Percentiles rank a stretch among this genome's conserved stretches.
These are phyloP conservation scores for Aporophyla lueneburgensis DNA, from an alignment of 2,888 invertebrate species.

Conservation along the genomic window DNA sequence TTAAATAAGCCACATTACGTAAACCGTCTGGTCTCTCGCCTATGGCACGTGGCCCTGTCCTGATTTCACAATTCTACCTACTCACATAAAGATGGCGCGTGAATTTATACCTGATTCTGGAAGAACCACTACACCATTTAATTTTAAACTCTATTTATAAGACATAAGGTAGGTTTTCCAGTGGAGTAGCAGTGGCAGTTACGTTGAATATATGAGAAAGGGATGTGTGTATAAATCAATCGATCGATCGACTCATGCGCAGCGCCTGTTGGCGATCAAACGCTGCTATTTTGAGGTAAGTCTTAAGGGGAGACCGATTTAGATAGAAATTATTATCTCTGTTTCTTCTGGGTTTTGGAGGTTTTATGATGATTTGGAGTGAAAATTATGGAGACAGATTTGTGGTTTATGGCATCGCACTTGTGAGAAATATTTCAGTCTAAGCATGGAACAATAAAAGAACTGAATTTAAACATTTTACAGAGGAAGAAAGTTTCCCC, in stretches of 20 bases:
- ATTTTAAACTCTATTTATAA: not conserved
- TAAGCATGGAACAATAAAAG: not conserved
- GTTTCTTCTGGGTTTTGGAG: conserved; percentile 48
- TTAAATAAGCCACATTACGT: conserved; percentile 68
- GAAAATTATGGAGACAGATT: conserved; percentile 9
- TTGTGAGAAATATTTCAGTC: not conserved
- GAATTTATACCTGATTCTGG: conserved; percentile 66
- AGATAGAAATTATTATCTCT: conserved; percentile 54
- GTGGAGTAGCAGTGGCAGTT: conserved; percentile 25
- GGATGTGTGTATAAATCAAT: conserved; percentile 86
- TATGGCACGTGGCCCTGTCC: conserved; percentile 74
- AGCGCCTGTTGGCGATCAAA: conserved; percentile 84
- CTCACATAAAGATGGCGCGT: conserved; percentile 69
- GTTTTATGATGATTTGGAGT: conserved; percentile 51
- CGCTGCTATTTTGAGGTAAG: conserved; percentile 79
- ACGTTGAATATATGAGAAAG: conserved; percentile 57
- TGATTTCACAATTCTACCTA: conserved; percentile 73
- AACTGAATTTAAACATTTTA: not conserved
- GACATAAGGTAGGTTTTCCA: conserved; percentile 15
- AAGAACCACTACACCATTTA: not conserved
- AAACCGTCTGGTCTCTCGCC: conserved; percentile 70
- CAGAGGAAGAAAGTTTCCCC: not conserved
- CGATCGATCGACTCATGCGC: conserved; percentile 85
- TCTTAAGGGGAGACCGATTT: conserved; percentile 77
- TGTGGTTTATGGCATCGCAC: not conserved